phyloP scores from a whole-genome alignment of 2,113 vertebrate species.

The Glareola pratincola region DNA sequence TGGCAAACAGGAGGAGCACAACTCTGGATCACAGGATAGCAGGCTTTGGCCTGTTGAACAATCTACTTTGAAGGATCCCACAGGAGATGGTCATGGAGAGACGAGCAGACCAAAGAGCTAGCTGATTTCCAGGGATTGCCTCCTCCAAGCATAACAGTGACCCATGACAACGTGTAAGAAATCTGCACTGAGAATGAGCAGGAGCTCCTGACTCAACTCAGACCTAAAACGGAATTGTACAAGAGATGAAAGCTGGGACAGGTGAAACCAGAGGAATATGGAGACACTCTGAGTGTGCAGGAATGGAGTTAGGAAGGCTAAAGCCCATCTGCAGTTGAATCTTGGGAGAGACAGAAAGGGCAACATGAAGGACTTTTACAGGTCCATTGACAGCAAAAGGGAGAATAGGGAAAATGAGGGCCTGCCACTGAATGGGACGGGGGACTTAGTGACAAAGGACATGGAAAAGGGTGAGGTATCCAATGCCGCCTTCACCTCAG shows the following conservation, averaged over 20 bases:
- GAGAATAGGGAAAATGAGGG: not conserved
- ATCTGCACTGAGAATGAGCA: not conserved
- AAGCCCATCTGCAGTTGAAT: not conserved
- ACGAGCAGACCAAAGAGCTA: not conserved
- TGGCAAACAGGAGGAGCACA: not conserved
- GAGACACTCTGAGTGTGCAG: not conserved
- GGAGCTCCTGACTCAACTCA: not conserved
- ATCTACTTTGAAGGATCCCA: not conserved
- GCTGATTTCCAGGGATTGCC: not conserved
- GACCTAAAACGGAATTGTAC: not conserved
- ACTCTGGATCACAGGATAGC: not conserved
- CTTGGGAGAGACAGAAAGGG: not conserved
- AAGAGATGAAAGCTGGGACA: not conserved
- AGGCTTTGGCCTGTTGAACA: not conserved
- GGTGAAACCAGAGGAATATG: not conserved
- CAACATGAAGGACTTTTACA: not conserved
- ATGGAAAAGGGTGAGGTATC: not conserved
- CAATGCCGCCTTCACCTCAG: not conserved
- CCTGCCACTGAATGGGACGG: not conserved
- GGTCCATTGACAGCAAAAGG: not conserved
- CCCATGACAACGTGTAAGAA: not conserved
- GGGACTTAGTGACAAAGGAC: not conserved
- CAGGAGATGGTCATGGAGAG: not conserved
- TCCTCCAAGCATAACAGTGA: not conserved
- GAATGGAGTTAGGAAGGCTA: not conserved